Conservation (phyloP, 2,888 invertebrate genomes). For the Lottia gigantea region DNA sequence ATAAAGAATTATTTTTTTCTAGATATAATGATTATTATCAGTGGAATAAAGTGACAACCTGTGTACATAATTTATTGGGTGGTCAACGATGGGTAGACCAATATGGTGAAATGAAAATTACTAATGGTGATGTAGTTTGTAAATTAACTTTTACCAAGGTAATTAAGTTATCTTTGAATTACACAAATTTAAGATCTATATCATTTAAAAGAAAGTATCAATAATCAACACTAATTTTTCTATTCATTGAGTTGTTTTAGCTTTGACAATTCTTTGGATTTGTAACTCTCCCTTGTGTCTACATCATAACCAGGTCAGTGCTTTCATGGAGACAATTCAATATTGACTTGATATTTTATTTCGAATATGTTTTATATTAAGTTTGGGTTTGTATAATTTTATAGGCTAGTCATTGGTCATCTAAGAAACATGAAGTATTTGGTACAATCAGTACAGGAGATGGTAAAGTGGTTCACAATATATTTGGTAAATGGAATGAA, state of each 20-base stretch:
- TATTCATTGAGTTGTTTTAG: no score
- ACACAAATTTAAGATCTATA: background rate
- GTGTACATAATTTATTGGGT: slow-evolving; percentile 86
- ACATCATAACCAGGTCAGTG: no score
- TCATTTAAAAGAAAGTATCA: no score
- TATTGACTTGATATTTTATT: no score
- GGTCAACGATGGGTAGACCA: slow-evolving; percentile 88
- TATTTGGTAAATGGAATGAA: slow-evolving; percentile 87
- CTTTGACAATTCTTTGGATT: no score
- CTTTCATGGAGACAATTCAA: no score
- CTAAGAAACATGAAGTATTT: slow-evolving; percentile 81
- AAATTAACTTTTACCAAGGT: slow-evolving; percentile 86
- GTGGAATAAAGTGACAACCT: slow-evolving; percentile 87
- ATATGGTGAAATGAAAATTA: slow-evolving; percentile 83
- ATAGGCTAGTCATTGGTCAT: slow-evolving; percentile 82
- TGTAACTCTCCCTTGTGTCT: no score
- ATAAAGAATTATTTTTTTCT: no score
- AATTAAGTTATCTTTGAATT: slow-evolving; percentile 39
- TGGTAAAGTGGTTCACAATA: slow-evolving; percentile 73
- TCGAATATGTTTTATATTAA: no score
- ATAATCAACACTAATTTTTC: no score
- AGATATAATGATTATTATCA: slow-evolving; percentile 78
- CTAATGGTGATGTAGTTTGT: slow-evolving; percentile 74
- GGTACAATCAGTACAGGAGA: slow-evolving; percentile 74
- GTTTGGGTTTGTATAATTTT: no score